phyloP scores from a whole-genome alignment of 2,797 vertebrate species.

The Emys orbicularis region DNA sequence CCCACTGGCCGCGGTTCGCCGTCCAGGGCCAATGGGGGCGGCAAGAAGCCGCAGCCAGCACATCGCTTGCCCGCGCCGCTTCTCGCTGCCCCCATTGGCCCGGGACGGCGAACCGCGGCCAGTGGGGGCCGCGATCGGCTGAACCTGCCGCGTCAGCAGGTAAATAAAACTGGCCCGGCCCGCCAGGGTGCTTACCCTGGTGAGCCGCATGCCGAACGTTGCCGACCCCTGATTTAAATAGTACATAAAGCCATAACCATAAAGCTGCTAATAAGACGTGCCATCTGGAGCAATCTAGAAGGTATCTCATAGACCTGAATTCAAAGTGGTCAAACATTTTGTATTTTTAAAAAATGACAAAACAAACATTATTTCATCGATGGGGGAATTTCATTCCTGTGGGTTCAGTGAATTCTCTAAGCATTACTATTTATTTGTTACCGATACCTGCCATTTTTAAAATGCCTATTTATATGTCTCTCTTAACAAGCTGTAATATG shows the following conservation, averaged over 20 bases:
- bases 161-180: no score
- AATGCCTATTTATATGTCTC: neutral
- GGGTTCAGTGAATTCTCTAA: neutral
- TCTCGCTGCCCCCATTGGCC: no score
- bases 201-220: no score
- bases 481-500: neutral
- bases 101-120: no score
- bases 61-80: no score
- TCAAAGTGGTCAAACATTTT: neutral
- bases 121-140: no score
- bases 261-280: neutral
- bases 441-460: neutral
- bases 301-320: neutral
- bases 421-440: neutral
- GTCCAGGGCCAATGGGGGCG: no score
- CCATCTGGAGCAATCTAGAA: neutral
- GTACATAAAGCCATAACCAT: neutral
- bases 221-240: neutral
- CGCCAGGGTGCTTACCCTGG: no score
- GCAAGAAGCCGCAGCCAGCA: no score
- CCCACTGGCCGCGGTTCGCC: no score
- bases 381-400: neutral
- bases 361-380: neutral
- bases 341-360: neutral
- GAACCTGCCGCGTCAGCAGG: no score